These are phyloP conservation scores for Chelonus insularis DNA, from an alignment of 1,140 invertebrate species.

Conservation along the genomic window DNA sequence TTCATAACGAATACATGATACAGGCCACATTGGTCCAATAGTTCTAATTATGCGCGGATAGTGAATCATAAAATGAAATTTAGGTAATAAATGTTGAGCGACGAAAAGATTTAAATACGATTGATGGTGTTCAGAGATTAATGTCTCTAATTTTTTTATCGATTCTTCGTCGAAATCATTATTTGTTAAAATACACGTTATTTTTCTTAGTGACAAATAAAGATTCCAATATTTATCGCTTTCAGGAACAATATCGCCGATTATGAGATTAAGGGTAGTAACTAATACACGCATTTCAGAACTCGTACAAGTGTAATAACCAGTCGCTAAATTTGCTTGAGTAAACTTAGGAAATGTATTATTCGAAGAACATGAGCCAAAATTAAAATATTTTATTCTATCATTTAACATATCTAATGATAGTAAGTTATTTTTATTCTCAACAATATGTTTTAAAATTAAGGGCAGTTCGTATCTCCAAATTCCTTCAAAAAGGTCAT, in stretches of 20 bases:
- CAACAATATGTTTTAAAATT: background rate
- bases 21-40: conserved; percentile 2
- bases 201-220: conserved; percentile 1
- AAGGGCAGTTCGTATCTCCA: background rate
- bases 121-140: background rate
- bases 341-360: background rate
- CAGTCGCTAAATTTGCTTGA: background rate
- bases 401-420: background rate
- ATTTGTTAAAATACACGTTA: background rate
- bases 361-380: background rate
- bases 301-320: background rate
- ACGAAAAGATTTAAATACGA: background rate
- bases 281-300: background rate
- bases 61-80: conserved; percentile 10
- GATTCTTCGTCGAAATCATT: background rate
- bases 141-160: background rate
- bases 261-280: background rate
- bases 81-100: background rate
- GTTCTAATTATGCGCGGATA: background rate
- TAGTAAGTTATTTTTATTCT: too few species aligned
- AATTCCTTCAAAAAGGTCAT: background rate
- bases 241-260: background rate
- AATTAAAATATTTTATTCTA: background rate
- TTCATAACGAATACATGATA: conserved; percentile 10
- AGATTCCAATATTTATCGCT: background rate